phyloP scores from a whole-genome alignment of 2,113 vertebrate species.

The Corapipo altera region DNA sequence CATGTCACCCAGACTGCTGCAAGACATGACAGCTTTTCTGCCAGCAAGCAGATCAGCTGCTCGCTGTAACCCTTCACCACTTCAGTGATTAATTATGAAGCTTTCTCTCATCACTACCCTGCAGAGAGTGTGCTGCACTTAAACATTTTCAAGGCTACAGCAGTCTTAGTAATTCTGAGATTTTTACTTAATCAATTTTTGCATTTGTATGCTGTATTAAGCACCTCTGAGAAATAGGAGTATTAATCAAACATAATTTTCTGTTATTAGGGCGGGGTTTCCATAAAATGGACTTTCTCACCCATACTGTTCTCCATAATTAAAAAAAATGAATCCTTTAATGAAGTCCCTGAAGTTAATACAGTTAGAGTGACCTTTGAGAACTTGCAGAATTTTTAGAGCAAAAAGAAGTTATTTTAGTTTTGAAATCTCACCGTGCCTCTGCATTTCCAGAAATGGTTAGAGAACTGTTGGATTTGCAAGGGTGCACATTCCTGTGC shows the following conservation, averaged over 20 bases:
- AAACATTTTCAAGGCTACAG: background rate
- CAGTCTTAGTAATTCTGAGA: background rate
- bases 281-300: conserved; percentile 10
- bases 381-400: background rate
- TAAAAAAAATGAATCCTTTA: conserved; percentile 24
- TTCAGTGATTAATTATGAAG: background rate
- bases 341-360: conserved; percentile 23
- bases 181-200: background rate
- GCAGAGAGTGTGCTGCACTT: background rate
- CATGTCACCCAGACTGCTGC: background rate
- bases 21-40: background rate
- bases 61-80: background rate
- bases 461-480: background rate
- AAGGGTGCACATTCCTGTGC: background rate
- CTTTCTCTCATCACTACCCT: background rate
- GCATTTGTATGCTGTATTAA: background rate
- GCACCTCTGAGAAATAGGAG: background rate
- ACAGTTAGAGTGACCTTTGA: background rate
- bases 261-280: background rate
- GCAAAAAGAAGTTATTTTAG: background rate
- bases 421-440: background rate
- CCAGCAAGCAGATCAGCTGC: background rate
- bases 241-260: conserved; percentile 16
- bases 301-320: background rate
- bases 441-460: background rate